These are phyloP conservation scores for Rhinichthys klamathensis DNA, from an alignment of 2,113 vertebrate species.

Conservation along the genomic window DNA sequence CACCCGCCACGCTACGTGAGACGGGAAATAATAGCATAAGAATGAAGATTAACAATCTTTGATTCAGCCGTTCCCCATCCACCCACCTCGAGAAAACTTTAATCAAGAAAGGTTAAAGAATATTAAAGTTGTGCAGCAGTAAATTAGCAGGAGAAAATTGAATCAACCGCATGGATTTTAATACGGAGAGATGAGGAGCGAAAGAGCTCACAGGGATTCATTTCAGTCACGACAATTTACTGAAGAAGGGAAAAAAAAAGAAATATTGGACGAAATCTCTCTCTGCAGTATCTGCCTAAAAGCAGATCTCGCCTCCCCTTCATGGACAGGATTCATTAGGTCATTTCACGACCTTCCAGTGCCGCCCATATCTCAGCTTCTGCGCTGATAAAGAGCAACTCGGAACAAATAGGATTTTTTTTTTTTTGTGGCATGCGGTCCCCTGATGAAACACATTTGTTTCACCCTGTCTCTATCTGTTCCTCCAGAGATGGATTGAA, in stretches of 20 bases:
- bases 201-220: background rate
- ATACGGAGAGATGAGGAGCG: constrained; percentile 8
- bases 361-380: constrained; percentile 40
- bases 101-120: constrained; percentile 34
- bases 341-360: constrained; percentile 29
- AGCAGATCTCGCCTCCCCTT: background rate
- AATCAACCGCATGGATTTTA: constrained; percentile 18
- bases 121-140: background rate
- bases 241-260: background rate
- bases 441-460: constrained; percentile 66
- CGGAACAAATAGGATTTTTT: constrained; percentile 60
- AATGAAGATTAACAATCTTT: constrained; percentile 11
- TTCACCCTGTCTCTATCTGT: constrained; percentile 45
- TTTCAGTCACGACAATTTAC: background rate
- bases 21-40: background rate
- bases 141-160: constrained; percentile 33
- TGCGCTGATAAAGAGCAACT: constrained; percentile 60
- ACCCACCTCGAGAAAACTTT: background rate
- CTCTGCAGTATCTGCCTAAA: constrained; percentile 25
- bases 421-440: constrained; percentile 49
- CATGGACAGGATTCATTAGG: constrained; percentile 35
- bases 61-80: background rate
- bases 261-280: constrained; percentile 10
- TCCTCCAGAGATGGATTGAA: background rate
- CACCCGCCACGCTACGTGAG: background rate